Percentiles rank a stretch among this genome's conserved stretches.
Conservation (phyloP, 1,140 invertebrate species). For the Carcinoscorpius rotundicauda region DNA sequence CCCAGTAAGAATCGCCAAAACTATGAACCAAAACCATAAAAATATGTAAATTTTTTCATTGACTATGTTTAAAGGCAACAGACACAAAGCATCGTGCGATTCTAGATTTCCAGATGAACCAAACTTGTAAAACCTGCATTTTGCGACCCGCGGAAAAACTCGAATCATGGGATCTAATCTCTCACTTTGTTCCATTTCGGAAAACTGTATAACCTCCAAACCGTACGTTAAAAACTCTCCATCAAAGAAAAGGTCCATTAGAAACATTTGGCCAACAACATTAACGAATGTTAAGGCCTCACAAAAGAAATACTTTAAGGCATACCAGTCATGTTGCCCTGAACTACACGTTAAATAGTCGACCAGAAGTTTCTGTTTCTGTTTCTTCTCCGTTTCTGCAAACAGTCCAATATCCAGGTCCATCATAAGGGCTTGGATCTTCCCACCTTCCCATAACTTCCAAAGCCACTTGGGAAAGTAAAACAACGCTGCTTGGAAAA, state of each 20-base stretch:
- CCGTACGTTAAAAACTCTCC: constrained; percentile 91
- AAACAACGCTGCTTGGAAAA: constrained; percentile 47
- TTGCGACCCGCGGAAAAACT: constrained; percentile 83
- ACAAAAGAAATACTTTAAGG: constrained; percentile 84
- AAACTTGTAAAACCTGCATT: constrained; percentile 77
- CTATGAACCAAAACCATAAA: constrained; percentile 81
- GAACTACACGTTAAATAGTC: constrained; percentile 88
- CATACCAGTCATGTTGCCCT: constrained; percentile 91
- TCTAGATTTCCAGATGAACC: constrained; percentile 69
- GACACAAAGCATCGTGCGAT: constrained; percentile 70
- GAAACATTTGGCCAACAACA: constrained; percentile 92
- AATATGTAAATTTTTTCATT: constrained; percentile 86
- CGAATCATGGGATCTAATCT: constrained; percentile 86
- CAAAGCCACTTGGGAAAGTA: constrained; percentile 89
- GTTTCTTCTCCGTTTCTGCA: constrained; percentile 88
- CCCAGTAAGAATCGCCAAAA: constrained; percentile 55
- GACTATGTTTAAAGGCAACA: constrained; percentile 73
- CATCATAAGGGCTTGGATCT: constrained; percentile 91
- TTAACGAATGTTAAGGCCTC: constrained; percentile 78
- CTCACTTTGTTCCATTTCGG: constrained; percentile 84
- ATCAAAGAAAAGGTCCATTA: constrained; percentile 94
- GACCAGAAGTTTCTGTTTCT: constrained; percentile 87
- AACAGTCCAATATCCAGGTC: constrained; percentile 81
- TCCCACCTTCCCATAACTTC: constrained; percentile 94
- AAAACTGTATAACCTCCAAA: constrained; percentile 79